Evolutionary conservation across 2,888 invertebrate genomes (phyloP), one percentile per base, ranked within the genome.

Genomic region (Plagodis pulveraria): DNA sequence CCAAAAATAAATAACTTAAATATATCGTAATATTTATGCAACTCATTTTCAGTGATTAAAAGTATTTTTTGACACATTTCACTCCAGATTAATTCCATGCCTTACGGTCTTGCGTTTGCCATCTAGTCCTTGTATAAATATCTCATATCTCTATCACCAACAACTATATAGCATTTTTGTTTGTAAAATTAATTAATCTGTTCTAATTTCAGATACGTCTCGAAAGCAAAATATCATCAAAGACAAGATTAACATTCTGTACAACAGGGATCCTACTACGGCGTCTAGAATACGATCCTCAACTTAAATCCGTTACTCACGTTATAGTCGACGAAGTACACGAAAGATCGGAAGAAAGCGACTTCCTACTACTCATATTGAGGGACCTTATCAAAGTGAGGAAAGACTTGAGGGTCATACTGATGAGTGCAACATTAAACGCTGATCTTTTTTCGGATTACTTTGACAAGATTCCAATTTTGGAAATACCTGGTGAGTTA

Each of bases 361-460:
- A 99, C 84, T 98, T 98, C 78, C 91, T 99, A 6, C 84, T 99
- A 42, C 94, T 98, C 59, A 96, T 98, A 12, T 83, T 99, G 42
- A 95, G 96, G 83, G 96, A 97, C 77, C 93, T 98, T 52, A 86
- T 98, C 53, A 93, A 93, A 62, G 93, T 95, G 55, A 94, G 97
- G 58, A 94, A 94, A 48, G 96, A 98, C 76, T 86, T 98, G 52
- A 97, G 96, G 72, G 92, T 99, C 0, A 95, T 99, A 74, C 91
- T 99, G 6, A 99, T 99, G 98, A 98, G 98, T 78, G 99, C 99
- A 2, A 98, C 98, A 0, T 84, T 99, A 72, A 98, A 98, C 81
- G 95, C 97, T 0, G 94, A 96, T 38, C 86, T 97, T 56, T 99
- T 99, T 80, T 95, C 96, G 1, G 89, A 95, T 47, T 99, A 99